Evolutionary conservation across 2,888 invertebrate genomes (phyloP).

Genomic region (Cerceris ruficornis): DNA sequence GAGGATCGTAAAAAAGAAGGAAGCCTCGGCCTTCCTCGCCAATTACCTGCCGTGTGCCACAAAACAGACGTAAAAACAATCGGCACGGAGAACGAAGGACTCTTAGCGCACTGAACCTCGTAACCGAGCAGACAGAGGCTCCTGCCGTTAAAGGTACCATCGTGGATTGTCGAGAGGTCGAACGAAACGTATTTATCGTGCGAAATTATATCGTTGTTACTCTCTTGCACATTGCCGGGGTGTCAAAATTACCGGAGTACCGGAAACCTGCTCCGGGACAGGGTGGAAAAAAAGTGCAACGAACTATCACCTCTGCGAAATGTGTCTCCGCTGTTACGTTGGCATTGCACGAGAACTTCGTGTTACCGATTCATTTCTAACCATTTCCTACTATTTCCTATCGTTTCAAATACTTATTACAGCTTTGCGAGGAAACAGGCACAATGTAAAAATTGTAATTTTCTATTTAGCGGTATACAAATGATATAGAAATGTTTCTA

Average conservation of each 20-base stretch:
- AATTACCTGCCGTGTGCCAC: slow-evolving; percentile 61
- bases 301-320: not conserved
- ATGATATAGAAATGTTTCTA: too few relatives aligned
- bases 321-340: too few relatives aligned
- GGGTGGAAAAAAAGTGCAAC: slow-evolving; percentile 8
- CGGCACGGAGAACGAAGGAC: slow-evolving; percentile 19
- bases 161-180: slow-evolving; percentile 60
- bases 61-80: slow-evolving; percentile 64
- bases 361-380: too few relatives aligned
- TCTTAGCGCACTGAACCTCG: slow-evolving; percentile 21
- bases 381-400: too few relatives aligned
- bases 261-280: slow-evolving; percentile 19
- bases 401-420: too few relatives aligned
- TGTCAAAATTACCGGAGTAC: slow-evolving; percentile 64
- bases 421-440: too few relatives aligned
- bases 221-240: slow-evolving; percentile 31
- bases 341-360: too few relatives aligned
- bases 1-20: slow-evolving; percentile 8
- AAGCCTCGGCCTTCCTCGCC: slow-evolving; percentile 42
- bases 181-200: slow-evolving; percentile 68
- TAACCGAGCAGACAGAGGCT: slow-evolving; percentile 10
- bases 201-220: slow-evolving; percentile 62
- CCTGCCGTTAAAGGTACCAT: slow-evolving; percentile 46
- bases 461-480: too few relatives aligned
- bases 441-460: too few relatives aligned